Conservation (phyloP, 2,888 invertebrate species). For the Asteroscopus sphinx region DNA sequence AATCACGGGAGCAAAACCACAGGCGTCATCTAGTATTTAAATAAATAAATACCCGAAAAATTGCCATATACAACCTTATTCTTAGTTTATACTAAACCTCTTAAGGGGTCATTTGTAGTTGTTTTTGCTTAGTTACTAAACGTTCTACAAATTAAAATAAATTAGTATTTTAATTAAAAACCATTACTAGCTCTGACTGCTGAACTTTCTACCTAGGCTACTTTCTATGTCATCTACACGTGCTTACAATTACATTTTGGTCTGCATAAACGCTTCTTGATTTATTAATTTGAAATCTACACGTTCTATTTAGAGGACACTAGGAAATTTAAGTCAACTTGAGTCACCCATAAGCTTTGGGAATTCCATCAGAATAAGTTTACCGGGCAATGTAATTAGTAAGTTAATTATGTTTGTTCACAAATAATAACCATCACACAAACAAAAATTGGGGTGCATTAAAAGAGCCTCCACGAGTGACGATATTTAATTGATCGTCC, state of each 20-base stretch:
- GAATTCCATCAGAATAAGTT: slow-evolving; percentile 4
- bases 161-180: slow-evolving; percentile 40
- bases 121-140: slow-evolving; percentile 16
- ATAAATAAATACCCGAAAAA: no score
- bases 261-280: slow-evolving; percentile 31
- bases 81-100: no score
- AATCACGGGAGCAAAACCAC: no score
- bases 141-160: slow-evolving; percentile 16
- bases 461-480: no score
- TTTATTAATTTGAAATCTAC: slow-evolving; percentile 32
- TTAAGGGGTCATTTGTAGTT: no score
- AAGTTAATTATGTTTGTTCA: no score
- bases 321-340: no score
- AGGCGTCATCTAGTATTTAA: no score
- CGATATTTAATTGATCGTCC: no score
- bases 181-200: slow-evolving; percentile 12
- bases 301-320: slow-evolving; percentile 13
- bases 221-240: slow-evolving; percentile 44
- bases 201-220: slow-evolving; percentile 48
- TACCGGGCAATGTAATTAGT: not conserved
- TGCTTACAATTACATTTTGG: slow-evolving; percentile 21
- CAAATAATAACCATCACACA: no score
- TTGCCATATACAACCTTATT: no score
- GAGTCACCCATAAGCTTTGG: not conserved
- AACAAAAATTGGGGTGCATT: no score